phyloP scores from a whole-genome alignment of 2,113 vertebrate species.

The Psilopsiagon aymara region DNA sequence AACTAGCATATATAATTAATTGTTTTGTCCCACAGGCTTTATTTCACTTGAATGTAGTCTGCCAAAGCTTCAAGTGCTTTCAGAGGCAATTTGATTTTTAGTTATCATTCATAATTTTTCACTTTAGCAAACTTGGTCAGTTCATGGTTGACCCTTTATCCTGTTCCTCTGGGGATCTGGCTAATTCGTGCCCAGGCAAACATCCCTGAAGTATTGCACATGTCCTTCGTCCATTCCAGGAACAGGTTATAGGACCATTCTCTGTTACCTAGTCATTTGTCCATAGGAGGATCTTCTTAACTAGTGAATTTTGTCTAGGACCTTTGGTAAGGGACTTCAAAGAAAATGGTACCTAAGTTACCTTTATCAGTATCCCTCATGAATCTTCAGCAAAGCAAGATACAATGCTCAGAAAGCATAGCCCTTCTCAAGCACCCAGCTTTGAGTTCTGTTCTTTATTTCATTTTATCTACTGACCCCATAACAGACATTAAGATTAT shows the following conservation, averaged over 20 bases:
- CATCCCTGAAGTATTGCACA: neutral
- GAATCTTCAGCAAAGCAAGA: neutral
- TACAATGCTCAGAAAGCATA: neutral
- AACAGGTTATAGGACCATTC: neutral
- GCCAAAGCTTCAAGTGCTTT: neutral
- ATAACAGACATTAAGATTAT: neutral
- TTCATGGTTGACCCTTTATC: neutral
- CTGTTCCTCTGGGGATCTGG: neutral
- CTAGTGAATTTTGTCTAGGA: neutral
- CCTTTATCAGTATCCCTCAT: neutral
- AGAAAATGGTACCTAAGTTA: neutral
- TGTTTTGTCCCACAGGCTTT: neutral
- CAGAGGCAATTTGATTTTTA: neutral
- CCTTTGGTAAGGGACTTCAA: neutral
- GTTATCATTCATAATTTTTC: neutral
- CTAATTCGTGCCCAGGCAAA: neutral
- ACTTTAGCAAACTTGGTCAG: neutral
- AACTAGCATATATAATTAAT: neutral
- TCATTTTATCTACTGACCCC: neutral
- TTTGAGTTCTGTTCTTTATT: neutral
- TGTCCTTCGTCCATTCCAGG: neutral
- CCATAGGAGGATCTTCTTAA: neutral
- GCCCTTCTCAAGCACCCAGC: neutral
- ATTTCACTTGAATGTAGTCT: neutral
- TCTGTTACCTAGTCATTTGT: neutral